phyloP scores from a whole-genome alignment of 2,113 vertebrate species.

The Poicephalus meyeri region DNA sequence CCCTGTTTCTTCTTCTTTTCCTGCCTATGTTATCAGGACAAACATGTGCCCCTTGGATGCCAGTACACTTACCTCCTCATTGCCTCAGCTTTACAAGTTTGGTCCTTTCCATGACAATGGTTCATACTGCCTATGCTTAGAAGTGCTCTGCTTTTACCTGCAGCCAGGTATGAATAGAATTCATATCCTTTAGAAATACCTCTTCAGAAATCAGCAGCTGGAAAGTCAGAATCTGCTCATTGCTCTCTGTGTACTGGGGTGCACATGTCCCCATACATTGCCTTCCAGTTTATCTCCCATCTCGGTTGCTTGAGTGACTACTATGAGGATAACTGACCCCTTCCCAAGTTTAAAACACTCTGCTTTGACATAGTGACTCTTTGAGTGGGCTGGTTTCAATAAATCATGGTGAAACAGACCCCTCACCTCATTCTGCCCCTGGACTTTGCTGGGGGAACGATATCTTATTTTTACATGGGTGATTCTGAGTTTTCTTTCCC shows the following conservation, averaged over 20 bases:
- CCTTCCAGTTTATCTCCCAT: not conserved
- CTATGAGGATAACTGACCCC: not conserved
- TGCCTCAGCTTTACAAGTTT: not conserved
- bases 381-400: not conserved
- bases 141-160: not conserved
- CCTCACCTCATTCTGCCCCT: not conserved
- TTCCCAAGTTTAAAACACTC: not conserved
- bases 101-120: not conserved
- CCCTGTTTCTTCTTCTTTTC: not conserved
- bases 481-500: not conserved
- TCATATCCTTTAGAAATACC: not conserved
- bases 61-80: not conserved
- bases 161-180: not conserved
- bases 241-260: not conserved
- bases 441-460: not conserved
- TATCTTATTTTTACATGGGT: not conserved
- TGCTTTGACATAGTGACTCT: not conserved
- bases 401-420: not conserved
- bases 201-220: not conserved
- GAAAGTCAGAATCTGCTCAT: not conserved
- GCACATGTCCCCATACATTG: not conserved
- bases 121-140: not conserved
- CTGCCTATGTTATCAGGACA: not conserved
- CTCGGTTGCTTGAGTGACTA: not conserved
- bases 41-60: accelerated